These are phyloP conservation scores for Ophonus ardosiacus DNA, from an alignment of 2,888 invertebrate genomes.

Conservation along the genomic window DNA sequence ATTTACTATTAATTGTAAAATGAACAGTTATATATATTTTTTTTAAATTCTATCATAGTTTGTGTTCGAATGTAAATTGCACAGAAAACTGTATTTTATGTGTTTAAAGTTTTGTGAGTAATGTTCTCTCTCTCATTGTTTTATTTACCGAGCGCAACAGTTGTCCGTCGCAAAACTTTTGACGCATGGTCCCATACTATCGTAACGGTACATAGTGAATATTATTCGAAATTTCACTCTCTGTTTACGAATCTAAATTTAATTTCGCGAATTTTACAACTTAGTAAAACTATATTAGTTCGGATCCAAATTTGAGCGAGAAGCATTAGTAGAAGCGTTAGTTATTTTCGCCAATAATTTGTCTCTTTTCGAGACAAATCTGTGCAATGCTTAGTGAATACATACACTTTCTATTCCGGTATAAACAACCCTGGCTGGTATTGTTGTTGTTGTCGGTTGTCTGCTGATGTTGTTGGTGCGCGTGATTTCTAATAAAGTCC, in stretches of 20 bases:
- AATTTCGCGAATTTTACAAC: background rate
- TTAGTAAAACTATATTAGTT: slow-evolving; percentile 18
- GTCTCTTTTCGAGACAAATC: background rate
- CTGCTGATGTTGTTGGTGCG: slow-evolving; percentile 30
- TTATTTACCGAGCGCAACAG: slow-evolving; percentile 26
- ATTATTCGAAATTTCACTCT: background rate
- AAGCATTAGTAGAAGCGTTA: slow-evolving; percentile 46
- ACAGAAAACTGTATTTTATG: background rate
- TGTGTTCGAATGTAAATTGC: background rate
- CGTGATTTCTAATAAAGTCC: slow-evolving; percentile 58
- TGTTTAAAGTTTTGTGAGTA: background rate
- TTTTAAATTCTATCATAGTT: background rate
- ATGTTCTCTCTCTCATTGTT: background rate
- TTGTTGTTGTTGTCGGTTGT: slow-evolving; percentile 59
- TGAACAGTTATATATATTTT: background rate
- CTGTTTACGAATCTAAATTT: background rate
- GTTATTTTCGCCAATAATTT: background rate
- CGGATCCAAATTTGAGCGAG: background rate
- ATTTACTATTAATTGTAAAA: background rate
- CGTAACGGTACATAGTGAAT: background rate
- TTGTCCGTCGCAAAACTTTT: slow-evolving; percentile 31
- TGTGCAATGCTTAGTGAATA: slow-evolving; percentile 39
- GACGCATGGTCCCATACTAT: background rate
- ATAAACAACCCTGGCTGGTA: slow-evolving; percentile 53
- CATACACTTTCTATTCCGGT: slow-evolving; percentile 62